Percentiles rank a stretch among this genome's conserved stretches.
Evolutionary conservation across 2,113 vertebrate genomes (phyloP).

Genomic region (Elephantulus edwardii): DNA sequence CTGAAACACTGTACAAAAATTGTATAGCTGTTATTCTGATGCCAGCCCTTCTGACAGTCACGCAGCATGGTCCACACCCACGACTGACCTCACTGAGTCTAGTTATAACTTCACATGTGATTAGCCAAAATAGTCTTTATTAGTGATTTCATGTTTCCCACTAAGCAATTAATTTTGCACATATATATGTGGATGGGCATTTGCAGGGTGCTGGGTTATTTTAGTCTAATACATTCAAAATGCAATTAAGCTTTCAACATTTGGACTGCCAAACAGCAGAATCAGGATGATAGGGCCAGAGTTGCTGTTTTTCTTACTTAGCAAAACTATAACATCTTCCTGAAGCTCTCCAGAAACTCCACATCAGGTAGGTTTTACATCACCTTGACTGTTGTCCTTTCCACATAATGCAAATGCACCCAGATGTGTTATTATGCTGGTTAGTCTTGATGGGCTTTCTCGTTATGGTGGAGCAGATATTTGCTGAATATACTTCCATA

Average conservation of each 20-base stretch:
- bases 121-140: conserved; percentile 45
- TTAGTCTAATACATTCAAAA: background rate
- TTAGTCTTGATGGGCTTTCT: background rate
- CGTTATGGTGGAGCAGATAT: conserved; percentile 1
- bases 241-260: background rate
- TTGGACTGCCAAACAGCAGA: background rate
- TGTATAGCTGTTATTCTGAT: background rate
- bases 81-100: background rate
- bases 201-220: background rate
- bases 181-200: conserved; percentile 32
- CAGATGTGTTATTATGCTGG: conserved; percentile 27
- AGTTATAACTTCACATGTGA: background rate
- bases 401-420: conserved; percentile 32
- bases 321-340: conserved; percentile 2
- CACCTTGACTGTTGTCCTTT: background rate
- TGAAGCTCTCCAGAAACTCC: background rate
- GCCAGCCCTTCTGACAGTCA: background rate
- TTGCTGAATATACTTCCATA: background rate
- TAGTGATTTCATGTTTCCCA: conserved; percentile 34
- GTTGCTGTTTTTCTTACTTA: conserved; percentile 23
- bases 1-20: background rate
- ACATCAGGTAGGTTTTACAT: conserved; percentile 7
- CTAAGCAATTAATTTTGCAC: conserved; percentile 51
- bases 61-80: background rate
- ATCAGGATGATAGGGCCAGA: background rate